Evolutionary conservation across 2,797 vertebrate species (phyloP).

Genomic region (Otolemur crassicaudatus): DNA sequence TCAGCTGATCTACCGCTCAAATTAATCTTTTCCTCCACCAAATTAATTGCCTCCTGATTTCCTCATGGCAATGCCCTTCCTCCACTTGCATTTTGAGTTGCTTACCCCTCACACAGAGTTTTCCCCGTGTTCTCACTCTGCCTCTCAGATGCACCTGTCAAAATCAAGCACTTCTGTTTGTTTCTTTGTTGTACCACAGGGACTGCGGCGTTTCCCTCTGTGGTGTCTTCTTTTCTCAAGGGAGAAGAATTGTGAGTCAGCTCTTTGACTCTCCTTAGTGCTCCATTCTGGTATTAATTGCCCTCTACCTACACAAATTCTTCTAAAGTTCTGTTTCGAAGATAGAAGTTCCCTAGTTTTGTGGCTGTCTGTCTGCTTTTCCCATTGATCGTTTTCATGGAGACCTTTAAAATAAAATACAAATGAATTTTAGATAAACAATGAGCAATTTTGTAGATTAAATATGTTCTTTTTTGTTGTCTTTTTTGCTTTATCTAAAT

Average conservation of each 20-base stretch:
- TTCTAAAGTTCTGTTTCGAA: neutral
- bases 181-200: neutral
- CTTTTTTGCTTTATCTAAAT: neutral
- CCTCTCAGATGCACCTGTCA: neutral
- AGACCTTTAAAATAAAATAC: neutral
- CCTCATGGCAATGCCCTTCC: neutral
- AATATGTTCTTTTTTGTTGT: neutral
- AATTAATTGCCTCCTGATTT: neutral
- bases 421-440: neutral
- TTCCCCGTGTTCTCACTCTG: neutral
- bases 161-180: neutral
- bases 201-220: neutral
- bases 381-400: neutral
- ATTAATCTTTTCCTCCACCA: neutral
- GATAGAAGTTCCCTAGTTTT: neutral
- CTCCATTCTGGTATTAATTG: neutral
- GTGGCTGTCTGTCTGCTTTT: neutral
- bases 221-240: neutral
- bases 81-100: neutral
- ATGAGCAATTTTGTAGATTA: neutral
- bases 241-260: neutral
- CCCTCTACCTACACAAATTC: neutral
- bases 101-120: accelerated
- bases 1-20: neutral
- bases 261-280: neutral